phyloP scores from a whole-genome alignment of 2,113 vertebrate species.

The Gopherus evgoodei region DNA sequence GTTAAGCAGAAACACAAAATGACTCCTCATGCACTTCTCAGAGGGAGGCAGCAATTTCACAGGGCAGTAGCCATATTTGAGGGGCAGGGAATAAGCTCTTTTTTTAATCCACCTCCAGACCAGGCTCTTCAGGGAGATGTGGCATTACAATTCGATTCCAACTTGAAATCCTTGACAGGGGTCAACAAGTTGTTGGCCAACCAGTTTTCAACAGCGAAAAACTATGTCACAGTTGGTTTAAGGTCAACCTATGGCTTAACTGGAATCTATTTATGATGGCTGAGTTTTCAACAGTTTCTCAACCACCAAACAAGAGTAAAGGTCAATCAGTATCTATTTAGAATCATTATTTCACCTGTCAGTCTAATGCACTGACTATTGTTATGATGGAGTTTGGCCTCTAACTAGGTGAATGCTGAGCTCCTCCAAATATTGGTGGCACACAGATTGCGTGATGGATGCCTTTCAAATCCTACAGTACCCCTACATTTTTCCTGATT shows the following conservation, averaged over 20 bases:
- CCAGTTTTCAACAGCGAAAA: not conserved
- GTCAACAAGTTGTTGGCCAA: constrained; percentile 19
- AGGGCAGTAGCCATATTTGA: constrained; percentile 9
- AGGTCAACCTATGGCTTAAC: constrained; percentile 20
- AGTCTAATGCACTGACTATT: constrained; percentile 14
- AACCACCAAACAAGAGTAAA: constrained; percentile 21
- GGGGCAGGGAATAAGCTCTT: not conserved
- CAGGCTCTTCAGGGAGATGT: constrained; percentile 1
- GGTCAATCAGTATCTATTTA: constrained; percentile 22
- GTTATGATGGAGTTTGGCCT: constrained; percentile 27
- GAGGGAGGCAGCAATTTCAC: constrained; percentile 57
- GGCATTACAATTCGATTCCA: constrained; percentile 1
- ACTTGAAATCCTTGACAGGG: not conserved
- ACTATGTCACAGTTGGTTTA: not conserved
- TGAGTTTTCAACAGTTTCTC: not conserved
- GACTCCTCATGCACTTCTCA: constrained; percentile 46
- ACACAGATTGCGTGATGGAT: constrained; percentile 29
- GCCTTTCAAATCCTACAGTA: constrained; percentile 40
- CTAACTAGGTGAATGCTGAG: constrained; percentile 16
- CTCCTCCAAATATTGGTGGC: constrained; percentile 38
- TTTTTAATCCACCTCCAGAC: constrained; percentile 21
- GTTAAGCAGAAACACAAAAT: constrained; percentile 56
- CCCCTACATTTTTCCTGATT: constrained; percentile 59
- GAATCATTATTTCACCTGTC: constrained; percentile 30
- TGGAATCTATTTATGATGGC: not conserved